A percentile compares a stretch with the other conserved stretches of the same genome.
phyloP scores from a whole-genome alignment of 2,113 vertebrate genomes.

The Conger conger region DNA sequence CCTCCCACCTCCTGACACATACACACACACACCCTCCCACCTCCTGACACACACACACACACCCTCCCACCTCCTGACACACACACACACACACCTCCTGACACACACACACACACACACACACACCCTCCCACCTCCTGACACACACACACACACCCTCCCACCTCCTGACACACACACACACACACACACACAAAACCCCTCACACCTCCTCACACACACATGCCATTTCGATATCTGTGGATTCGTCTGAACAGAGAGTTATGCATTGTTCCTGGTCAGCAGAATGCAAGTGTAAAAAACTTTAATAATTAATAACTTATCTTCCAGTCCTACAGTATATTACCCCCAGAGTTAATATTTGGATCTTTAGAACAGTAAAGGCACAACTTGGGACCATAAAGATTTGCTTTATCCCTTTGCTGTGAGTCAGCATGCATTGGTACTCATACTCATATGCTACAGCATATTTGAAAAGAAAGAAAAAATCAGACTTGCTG shows the following conservation, averaged over 20 bases:
- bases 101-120: too few relatives aligned
- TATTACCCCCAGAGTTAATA: neutral
- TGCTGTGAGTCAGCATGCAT: neutral
- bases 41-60: conserved; percentile 32
- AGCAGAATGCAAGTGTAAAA: neutral
- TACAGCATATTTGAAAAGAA: neutral
- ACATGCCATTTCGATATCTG: neutral
- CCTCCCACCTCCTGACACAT: neutral
- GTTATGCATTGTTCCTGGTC: neutral
- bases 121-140: conserved; percentile 13
- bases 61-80: neutral
- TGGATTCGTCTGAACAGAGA: neutral
- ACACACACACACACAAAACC: neutral
- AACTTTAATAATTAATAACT: neutral
- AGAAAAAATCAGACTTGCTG: neutral
- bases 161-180: conserved; percentile 28
- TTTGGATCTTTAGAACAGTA: neutral
- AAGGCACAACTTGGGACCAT: neutral
- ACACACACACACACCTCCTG: conserved; percentile 28
- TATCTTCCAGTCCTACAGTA: neutral
- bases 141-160: conserved; percentile 10
- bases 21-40: conserved; percentile 43
- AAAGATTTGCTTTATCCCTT: neutral
- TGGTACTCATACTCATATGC: neutral
- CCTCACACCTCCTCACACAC: conserved; percentile 14